Base-by-base conservation (phyloP, 2,888 invertebrate species). In the Chloromyia formosa region DNA sequence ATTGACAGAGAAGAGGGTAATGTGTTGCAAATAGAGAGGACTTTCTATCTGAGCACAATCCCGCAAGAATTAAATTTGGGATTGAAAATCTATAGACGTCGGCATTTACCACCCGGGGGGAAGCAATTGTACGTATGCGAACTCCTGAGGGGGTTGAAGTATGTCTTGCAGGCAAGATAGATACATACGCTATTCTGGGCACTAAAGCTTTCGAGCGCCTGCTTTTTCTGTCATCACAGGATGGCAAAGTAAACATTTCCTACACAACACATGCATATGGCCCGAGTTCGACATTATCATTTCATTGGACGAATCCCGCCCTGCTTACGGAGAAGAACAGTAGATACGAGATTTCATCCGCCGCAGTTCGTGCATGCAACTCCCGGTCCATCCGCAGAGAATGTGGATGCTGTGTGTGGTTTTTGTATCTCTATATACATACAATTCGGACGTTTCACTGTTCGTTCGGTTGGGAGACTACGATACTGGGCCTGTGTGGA, bases 21-120 rank as follows among this genome's bases (percentile, higher is more conserved):
- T 66, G 66, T 66, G 45, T 49, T 66, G 66, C 35, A 66, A 66
- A 66, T 66, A 45, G 66, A 66, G 66, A 66, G 66, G 66, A 66
- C 45, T 16, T 49, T 45, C 18, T 66, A 66, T 66, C 66, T 66
- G 49, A 35, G 22, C 66, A 45, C 45, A 66, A 49, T 66, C 49
- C 45, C 66, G 49, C 66, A 66, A 66, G 66, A 66, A 66, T 66
- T 49, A 66, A 45, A 66, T 66, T 66, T 49, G 45, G 66, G 66
- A 66, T 49, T 45, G 49, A 45, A 22, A 66, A 45, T 66, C 66
- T 22, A 35, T 49, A 35, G 27, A 16, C 56, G 20, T 5, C n/a
- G 45, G 66, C 22, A 66, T 49, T 66, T 22, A 49, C 66, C 66
- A 45, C 66, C 66, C 66, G 66, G 16, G 22, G 64, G 49, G 45